These are phyloP conservation scores for Tenebrio molitor DNA, from an alignment of 1,140 invertebrate genomes.

Conservation along the genomic window DNA sequence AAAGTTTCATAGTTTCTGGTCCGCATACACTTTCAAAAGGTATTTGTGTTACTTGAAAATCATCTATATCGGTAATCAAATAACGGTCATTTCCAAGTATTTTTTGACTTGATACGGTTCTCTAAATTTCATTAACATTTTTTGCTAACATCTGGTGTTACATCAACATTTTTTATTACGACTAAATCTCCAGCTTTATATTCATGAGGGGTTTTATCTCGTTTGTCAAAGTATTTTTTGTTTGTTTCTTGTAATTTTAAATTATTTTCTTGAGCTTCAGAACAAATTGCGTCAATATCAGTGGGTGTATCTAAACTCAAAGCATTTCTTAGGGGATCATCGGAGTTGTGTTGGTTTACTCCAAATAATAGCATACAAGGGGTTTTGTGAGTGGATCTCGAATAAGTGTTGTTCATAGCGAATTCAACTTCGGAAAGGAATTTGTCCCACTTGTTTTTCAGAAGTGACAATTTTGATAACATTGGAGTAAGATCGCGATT, in stretches of 20 bases:
- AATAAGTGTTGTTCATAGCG: constrained; percentile 55
- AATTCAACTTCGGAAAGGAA: constrained; percentile 50
- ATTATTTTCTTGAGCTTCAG: not conserved
- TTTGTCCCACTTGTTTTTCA: constrained; percentile 53
- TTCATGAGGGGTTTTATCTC: constrained; percentile 45
- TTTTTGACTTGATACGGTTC: constrained; percentile 55
- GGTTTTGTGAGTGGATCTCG: constrained; percentile 51
- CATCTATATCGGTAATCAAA: constrained; percentile 53
- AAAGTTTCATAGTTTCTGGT: not conserved
- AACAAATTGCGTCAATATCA: not conserved
- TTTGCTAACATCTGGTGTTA: constrained; percentile 49
- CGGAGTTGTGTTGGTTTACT: not conserved
- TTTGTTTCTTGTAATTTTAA: not conserved
- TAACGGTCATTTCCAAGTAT: constrained; percentile 57
- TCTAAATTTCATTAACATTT: constrained; percentile 56
- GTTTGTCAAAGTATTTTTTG: constrained; percentile 40
- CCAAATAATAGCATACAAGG: constrained; percentile 57
- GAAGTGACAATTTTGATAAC: constrained; percentile 47
- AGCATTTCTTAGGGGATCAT: not conserved
- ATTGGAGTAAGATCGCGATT: constrained; percentile 53
- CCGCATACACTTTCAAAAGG: constrained; percentile 54
- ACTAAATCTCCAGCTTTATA: constrained; percentile 56
- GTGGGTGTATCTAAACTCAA: not conserved
- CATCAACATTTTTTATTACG: constrained; percentile 53
- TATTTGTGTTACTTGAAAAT: constrained; percentile 52